Conservation (phyloP, 2,113 vertebrate genomes). For the Phyllostomus hastatus region DNA sequence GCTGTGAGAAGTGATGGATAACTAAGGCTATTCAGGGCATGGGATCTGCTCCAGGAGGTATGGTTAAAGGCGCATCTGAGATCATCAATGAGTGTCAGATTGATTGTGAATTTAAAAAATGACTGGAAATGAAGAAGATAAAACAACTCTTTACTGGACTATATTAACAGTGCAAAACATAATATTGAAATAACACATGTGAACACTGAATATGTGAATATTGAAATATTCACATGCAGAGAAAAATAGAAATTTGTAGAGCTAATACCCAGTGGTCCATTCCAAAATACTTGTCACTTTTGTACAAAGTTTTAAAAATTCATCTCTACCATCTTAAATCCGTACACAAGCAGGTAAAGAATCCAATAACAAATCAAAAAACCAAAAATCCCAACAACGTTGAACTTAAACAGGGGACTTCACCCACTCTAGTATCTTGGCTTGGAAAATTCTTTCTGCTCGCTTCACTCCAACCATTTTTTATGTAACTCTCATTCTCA, state of each 20-base stretch:
- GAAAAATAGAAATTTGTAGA: background rate
- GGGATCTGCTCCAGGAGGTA: slow-evolving; percentile 12
- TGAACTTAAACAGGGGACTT: background rate
- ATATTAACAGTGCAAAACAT: background rate
- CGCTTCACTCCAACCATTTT: background rate
- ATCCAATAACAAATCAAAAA: background rate
- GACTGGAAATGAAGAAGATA: slow-evolving; percentile 36
- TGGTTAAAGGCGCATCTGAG: slow-evolving; percentile 44
- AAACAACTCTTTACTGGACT: background rate
- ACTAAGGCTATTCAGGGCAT: background rate
- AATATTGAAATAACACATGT: background rate
- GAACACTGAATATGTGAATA: too few relatives aligned
- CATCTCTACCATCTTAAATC: background rate
- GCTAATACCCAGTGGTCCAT: background rate
- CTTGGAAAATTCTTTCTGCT: background rate
- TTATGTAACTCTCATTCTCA: background rate
- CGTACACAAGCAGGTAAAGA: background rate
- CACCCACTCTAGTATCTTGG: background rate
- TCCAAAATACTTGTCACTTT: background rate
- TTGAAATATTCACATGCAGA: background rate
- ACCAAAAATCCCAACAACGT: background rate
- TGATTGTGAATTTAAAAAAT: slow-evolving; percentile 50
- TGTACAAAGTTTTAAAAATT: background rate
- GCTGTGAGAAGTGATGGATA: slow-evolving; percentile 27
- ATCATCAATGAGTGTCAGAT: background rate